Conservation (phyloP, 2,888 invertebrate genomes). For the Sussaba pulchella region DNA sequence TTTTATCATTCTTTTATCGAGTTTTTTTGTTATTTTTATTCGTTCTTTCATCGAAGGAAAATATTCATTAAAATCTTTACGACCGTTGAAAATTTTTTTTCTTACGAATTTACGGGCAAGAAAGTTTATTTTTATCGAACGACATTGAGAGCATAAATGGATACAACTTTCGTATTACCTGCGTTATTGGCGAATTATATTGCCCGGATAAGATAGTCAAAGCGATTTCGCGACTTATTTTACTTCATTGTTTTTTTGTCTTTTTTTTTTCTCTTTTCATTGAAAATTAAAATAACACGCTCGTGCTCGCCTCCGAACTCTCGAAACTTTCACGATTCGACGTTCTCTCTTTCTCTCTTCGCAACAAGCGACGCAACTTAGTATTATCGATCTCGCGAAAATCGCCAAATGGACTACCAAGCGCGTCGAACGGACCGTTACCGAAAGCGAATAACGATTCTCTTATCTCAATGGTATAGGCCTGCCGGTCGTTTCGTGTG, state of each 20-base stretch:
- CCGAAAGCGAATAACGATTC: slow-evolving; percentile 70
- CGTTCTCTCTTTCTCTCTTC: slow-evolving; percentile 15
- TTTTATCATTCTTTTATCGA: neutral
- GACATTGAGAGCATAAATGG: neutral
- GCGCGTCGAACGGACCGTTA: slow-evolving; percentile 64
- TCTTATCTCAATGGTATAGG: slow-evolving; percentile 69
- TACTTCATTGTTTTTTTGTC: too few relatives aligned
- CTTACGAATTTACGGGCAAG: too few relatives aligned
- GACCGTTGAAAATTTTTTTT: neutral
- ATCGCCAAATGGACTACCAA: slow-evolving; percentile 57
- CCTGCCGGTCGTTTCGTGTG: slow-evolving; percentile 22
- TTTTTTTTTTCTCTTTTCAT: too few relatives aligned
- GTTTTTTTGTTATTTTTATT: neutral
- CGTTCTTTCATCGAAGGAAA: neutral
- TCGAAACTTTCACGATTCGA: slow-evolving; percentile 45
- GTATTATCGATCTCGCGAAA: slow-evolving; percentile 65
- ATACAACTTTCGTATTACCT: neutral
- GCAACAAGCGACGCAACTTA: slow-evolving; percentile 35
- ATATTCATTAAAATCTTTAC: neutral
- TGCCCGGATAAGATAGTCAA: slow-evolving; percentile 19
- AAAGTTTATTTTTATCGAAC: neutral
- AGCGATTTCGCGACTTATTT: slow-evolving; percentile 29
- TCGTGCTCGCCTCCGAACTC: slow-evolving; percentile 20
- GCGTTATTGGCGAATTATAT: slow-evolving; percentile 9
- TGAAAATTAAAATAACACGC: slow-evolving; percentile 28